Evolutionary conservation across 2,113 vertebrate genomes (phyloP), one percentile per base, ranked within the genome.

Genomic region (Pheucticus melanocephalus): DNA sequence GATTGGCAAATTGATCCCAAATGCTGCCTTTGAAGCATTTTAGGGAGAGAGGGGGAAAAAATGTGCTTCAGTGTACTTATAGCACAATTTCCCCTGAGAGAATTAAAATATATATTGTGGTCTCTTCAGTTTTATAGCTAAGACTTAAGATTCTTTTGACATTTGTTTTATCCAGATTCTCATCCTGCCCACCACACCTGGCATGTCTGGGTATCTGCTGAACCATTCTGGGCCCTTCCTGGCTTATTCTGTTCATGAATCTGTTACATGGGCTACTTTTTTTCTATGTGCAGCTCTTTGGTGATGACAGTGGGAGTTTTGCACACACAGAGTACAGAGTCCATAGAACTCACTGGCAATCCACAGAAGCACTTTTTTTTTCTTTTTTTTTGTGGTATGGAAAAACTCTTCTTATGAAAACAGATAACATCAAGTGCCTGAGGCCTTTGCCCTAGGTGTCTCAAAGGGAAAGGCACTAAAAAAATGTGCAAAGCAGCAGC

Each of bases 401-500:
- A 96, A 90, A 96, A 88, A 19, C 20, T 90, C 47, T 66, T 83
- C 77, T 81, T 86, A 53, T 45, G 48, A 86, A 96, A 97, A 94
- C n/a, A 92, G 96, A 96, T 96, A 96, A 65, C 76, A 96, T 95
- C 94, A 88, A 77, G 69, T 39, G 88, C 92, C 93, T 96, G 90
- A 92, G 65, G 91, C 87, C 78, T 95, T 96, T 97, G 94, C 91
- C 91, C 86, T 91, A 92, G 93, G 93, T 95, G 86, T 96, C 92
- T 93, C 88, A 82, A 88, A 92, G 92, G 82, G 77, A 96, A 96
- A 96, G 53, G 86, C 79, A 92, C 90, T 95, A 90, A 28, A 93
- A 97, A 96, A 97, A 96, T 96, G 94, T 95, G 90, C 93, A 93
- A 94, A 96, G n/a, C 82, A 92, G 85, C 93, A 94, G 60, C 30